A percentile compares a stretch with the other conserved stretches of the same genome.
These are phyloP conservation scores for Xiphydria camelus DNA, from an alignment of 2,888 invertebrate genomes.

Conservation along the genomic window DNA sequence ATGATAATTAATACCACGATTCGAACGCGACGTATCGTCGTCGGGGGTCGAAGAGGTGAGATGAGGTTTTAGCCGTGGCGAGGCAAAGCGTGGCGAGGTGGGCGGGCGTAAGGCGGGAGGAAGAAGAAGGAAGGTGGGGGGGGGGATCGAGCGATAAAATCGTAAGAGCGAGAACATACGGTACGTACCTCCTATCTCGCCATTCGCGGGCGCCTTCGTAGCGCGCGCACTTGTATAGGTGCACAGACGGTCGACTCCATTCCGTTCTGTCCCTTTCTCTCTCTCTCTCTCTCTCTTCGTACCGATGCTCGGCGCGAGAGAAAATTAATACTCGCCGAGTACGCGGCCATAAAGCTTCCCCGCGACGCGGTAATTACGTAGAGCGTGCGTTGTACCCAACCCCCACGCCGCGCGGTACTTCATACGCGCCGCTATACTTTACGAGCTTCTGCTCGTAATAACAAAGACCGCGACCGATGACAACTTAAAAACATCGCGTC, in stretches of 20 bases:
- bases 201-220: slow-evolving; percentile 31
- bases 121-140: slow-evolving; percentile 17
- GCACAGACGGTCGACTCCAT: slow-evolving; percentile 11
- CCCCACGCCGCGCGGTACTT: slow-evolving; percentile 24
- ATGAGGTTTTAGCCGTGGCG: slow-evolving; percentile 18
- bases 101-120: background rate
- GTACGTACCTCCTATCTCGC: slow-evolving; percentile 37
- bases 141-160: slow-evolving; percentile 41
- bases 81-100: background rate
- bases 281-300: slow-evolving; percentile 13
- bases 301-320: slow-evolving; percentile 33
- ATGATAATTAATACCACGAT: slow-evolving; percentile 22
- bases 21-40: slow-evolving; percentile 7
- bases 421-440: slow-evolving; percentile 34
- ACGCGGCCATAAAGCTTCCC: slow-evolving; percentile 50
- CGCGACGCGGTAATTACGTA: slow-evolving; percentile 52
- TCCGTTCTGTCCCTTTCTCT: background rate
- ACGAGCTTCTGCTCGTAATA: slow-evolving; percentile 47
- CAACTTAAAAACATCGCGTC: slow-evolving; percentile 41
- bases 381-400: slow-evolving; percentile 36
- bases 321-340: slow-evolving; percentile 51
- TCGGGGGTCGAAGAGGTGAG: slow-evolving; percentile 7
- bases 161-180: slow-evolving; percentile 34
- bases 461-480: slow-evolving; percentile 45
- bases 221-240: slow-evolving; percentile 11